These are phyloP conservation scores for Pangasius mekongensis DNA, from an alignment of 2,797 vertebrate genomes.

Conservation along the genomic window DNA sequence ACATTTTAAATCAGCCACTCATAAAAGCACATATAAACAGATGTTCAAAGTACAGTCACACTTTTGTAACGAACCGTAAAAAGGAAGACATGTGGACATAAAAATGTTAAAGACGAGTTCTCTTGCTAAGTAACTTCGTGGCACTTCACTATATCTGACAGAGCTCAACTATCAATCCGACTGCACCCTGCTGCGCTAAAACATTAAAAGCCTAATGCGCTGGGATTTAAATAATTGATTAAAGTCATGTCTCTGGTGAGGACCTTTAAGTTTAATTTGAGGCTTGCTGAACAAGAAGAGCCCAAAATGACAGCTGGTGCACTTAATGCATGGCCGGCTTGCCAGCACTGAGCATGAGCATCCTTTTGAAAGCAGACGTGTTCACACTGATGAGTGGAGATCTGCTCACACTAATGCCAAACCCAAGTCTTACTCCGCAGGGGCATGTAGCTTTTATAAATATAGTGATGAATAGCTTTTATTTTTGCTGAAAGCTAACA, in stretches of 20 bases:
- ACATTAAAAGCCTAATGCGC: constrained; percentile 62
- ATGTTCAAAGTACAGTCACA: neutral
- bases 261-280: constrained; percentile 62
- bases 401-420: neutral
- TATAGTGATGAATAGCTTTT: neutral
- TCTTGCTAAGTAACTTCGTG: constrained; percentile 29
- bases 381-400: constrained; percentile 1
- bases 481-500: neutral
- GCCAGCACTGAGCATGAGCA: constrained; percentile 22
- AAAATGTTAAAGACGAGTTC: neutral
- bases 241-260: constrained; percentile 59
- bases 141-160: constrained; percentile 38
- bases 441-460: constrained; percentile 1
- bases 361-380: constrained; percentile 19
- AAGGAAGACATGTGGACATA: neutral
- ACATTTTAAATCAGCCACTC: neutral
- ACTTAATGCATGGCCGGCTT: constrained; percentile 52
- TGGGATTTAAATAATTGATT: constrained; percentile 63
- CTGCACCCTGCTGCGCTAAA: constrained; percentile 49
- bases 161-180: constrained; percentile 36
- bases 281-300: constrained; percentile 53
- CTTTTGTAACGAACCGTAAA: neutral
- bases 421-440: neutral
- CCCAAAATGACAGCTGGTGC: constrained; percentile 59
- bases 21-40: neutral